phyloP scores from a whole-genome alignment of 2,797 vertebrate species.

The Pelodytes ibericus region DNA sequence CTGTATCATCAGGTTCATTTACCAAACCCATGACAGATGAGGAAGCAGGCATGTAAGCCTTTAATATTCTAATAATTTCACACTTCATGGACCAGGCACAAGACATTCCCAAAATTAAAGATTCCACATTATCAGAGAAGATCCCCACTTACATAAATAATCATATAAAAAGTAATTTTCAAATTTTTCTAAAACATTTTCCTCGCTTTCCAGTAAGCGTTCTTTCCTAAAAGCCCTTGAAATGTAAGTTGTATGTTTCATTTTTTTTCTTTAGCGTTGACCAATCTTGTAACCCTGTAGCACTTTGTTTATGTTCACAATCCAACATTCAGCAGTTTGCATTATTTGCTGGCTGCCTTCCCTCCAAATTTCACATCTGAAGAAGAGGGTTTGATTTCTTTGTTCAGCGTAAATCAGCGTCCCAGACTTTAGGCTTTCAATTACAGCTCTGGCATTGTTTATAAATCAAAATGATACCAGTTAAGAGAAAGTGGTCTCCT shows the following conservation, averaged over 20 bases:
- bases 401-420: conserved; percentile 54
- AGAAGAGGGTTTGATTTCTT: conserved; percentile 56
- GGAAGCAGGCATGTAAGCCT: too few relatives aligned
- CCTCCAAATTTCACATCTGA: conserved; percentile 51
- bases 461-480: conserved; percentile 58
- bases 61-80: too few relatives aligned
- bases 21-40: too few relatives aligned
- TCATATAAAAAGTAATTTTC: neutral
- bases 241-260: neutral
- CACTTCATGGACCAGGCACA: too few relatives aligned
- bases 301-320: conserved; percentile 39
- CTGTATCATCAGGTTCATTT: too few relatives aligned
- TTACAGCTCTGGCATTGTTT: conserved; percentile 57
- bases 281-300: conserved; percentile 8
- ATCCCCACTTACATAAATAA: neutral
- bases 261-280: neutral
- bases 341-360: conserved; percentile 47
- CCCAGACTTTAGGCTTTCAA: conserved; percentile 56
- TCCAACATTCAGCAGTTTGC: conserved; percentile 43
- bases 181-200: neutral
- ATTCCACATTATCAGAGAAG: too few relatives aligned
- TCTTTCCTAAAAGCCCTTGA: neutral
- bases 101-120: too few relatives aligned
- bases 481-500: conserved; percentile 57
- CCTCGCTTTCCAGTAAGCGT: neutral